A percentile compares a stretch with the other conserved stretches of the same genome.
Evolutionary conservation across 2,888 invertebrate genomes (phyloP).

Genomic region (Orthosia incerta): DNA sequence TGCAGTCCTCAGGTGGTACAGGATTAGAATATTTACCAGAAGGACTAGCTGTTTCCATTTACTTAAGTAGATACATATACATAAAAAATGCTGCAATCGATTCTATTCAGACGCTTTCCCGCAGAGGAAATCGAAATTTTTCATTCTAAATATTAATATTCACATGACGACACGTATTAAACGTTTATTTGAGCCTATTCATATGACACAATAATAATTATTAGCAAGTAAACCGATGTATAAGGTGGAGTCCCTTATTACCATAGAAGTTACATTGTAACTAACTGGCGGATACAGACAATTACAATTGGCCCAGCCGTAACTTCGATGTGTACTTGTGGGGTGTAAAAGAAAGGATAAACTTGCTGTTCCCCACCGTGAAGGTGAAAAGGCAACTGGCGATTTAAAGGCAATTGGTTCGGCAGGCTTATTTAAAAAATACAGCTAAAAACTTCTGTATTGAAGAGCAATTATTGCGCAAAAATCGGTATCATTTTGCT

Average conservation of each 20-base stretch:
- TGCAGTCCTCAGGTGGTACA: too few relatives aligned
- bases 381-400: slow-evolving; percentile 4
- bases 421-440: too few relatives aligned
- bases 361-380: slow-evolving; percentile 1
- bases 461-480: too few relatives aligned
- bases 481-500: too few relatives aligned
- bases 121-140: background rate
- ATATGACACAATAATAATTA: background rate
- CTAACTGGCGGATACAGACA: slow-evolving; percentile 13
- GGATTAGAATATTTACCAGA: background rate
- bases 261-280: slow-evolving; percentile 20
- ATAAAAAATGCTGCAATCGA: background rate
- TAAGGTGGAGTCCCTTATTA: background rate
- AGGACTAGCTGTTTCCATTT: background rate
- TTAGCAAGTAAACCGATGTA: background rate
- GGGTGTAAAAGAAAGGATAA: slow-evolving; percentile 1
- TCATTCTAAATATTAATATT: background rate
- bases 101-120: background rate
- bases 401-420: background rate
- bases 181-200: background rate
- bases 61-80: background rate
- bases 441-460: too few relatives aligned
- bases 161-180: background rate
- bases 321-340: slow-evolving; percentile 1
- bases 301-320: slow-evolving; percentile 19